Evolutionary conservation across 2,113 vertebrate genomes (phyloP), one percentile per base, ranked within the genome.

Genomic region (Gyps fulvus): DNA sequence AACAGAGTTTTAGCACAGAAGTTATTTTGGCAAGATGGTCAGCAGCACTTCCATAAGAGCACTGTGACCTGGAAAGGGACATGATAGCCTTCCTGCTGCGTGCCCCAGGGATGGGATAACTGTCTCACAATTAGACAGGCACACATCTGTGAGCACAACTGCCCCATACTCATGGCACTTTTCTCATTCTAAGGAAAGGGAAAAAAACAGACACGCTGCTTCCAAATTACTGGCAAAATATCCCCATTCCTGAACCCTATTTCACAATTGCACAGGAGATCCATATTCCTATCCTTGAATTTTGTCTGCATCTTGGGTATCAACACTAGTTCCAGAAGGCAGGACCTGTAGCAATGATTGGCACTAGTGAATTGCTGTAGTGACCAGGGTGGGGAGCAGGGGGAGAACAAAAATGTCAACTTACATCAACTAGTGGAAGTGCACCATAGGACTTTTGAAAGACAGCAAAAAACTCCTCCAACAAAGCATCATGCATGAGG

Each of bases 311-410:
- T 62, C 47, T 71, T 29, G 6, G 9, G 7, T 63, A 62, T 45
- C 50, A 63, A 36, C 16, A 54, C 13, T 29, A 36, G 27, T 31
- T 59, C 25, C 49, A 29, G 29, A 43, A 72, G 34, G 36, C 5
- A 59, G 31, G 22, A 73, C 40, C 9, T 4, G 2, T 5, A 38
- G 20, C 25, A 86, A 25, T 10, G 7, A 55, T 0, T 55, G 13
- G 23, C 18, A n/a, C 22, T 32, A 14, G 8, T 40, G 10, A 65
- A 55, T 13, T 61, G 16, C 17, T 66, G 20, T 34, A 16, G 40
- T 16, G 31, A 57, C 26, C 13, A 43, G 22, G 9, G 26, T 6
- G 6, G 32, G 25, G 9, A 91, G 34, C 5, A 27, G 16, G 10
- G 34, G 27, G 25, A 70, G 38, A 62, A 40, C 7, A 52, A 63